Evolutionary conservation across 2,797 vertebrate genomes (phyloP).

Genomic region (Salmo trutta): DNA sequence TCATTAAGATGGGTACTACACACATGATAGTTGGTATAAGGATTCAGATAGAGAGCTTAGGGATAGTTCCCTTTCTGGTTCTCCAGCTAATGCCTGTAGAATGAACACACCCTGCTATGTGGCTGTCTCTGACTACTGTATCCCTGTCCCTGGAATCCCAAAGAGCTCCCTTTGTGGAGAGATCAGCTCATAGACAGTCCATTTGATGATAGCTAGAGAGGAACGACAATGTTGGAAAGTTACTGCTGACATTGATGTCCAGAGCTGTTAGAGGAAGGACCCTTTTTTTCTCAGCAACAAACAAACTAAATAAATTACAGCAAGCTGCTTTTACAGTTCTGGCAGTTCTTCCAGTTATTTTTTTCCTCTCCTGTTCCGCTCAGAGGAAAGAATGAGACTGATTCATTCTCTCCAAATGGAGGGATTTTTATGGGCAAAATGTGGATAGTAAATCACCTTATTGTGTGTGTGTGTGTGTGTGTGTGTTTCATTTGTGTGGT

Average conservation of each 20-base stretch:
- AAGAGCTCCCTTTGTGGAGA: constrained; percentile 44
- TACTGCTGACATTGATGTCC: constrained; percentile 42
- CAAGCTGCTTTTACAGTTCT: constrained; percentile 45
- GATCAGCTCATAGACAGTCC: constrained; percentile 26
- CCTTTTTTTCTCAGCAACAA: constrained; percentile 44
- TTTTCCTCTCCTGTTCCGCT: constrained; percentile 27
- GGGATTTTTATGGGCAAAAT: constrained; percentile 44
- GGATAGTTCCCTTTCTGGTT: not conserved
- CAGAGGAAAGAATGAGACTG: constrained; percentile 61
- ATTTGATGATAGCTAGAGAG: constrained; percentile 6
- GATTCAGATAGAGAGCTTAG: not conserved
- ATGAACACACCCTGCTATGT: constrained; percentile 3
- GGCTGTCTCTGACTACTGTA: not conserved
- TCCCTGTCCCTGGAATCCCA: constrained; percentile 9
- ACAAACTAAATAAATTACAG: constrained; percentile 37
- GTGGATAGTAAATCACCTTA: constrained; percentile 62
- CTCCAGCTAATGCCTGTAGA: not conserved
- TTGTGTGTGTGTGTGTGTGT: not conserved
- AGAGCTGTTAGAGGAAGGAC: constrained; percentile 41
- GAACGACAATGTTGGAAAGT: constrained; percentile 48
- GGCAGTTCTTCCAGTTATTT: constrained; percentile 29
- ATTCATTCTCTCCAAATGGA: constrained; percentile 70
- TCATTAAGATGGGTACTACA: not conserved
- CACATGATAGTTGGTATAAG: not conserved
- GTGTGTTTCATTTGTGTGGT: not conserved